These are phyloP conservation scores for Mus caroli DNA, from an alignment of 2,797 vertebrate species.

Conservation along the genomic window DNA sequence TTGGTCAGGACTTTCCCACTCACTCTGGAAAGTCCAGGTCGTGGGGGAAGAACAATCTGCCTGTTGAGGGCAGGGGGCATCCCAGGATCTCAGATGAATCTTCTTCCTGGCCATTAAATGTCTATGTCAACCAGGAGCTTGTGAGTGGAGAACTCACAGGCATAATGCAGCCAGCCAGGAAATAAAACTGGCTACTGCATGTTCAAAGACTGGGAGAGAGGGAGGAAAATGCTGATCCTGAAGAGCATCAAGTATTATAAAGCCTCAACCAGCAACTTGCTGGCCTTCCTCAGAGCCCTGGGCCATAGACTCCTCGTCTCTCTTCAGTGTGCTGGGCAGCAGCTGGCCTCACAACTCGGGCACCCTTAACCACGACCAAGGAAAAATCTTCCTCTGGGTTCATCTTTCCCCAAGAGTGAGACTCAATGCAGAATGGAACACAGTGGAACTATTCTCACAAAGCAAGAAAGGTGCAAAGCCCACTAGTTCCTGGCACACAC, in stretches of 20 bases:
- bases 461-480: background rate
- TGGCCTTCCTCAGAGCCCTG: background rate
- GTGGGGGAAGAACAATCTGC: background rate
- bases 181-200: background rate
- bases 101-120: background rate
- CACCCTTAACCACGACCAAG: background rate
- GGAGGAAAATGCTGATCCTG: background rate
- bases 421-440: background rate
- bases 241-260: background rate
- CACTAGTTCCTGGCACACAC: background rate
- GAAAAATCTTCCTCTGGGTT: background rate
- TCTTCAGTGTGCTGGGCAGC: background rate
- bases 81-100: background rate
- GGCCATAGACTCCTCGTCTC: background rate
- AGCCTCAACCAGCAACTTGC: background rate
- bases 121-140: background rate
- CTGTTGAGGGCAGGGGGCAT: background rate
- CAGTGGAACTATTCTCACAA: background rate
- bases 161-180: background rate
- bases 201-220: background rate
- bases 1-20: constrained; percentile 8
- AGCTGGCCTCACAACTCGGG: background rate
- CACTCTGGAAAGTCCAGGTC: background rate
- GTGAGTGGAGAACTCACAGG: background rate
- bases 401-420: background rate